Base-by-base conservation (phyloP, 2,797 vertebrate genomes). In the Scyliorhinus canicula region DNA sequence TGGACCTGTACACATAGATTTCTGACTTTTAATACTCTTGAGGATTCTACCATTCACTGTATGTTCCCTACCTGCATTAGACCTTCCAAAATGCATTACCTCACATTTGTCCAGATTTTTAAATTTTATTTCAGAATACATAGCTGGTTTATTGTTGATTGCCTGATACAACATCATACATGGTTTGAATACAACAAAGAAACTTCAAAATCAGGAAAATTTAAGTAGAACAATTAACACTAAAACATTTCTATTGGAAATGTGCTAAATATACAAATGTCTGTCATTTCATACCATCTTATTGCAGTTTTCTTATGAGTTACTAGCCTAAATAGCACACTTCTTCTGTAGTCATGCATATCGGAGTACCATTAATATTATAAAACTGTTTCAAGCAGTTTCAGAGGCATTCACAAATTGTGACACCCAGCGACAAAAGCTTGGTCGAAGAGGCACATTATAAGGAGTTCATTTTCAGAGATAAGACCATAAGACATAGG, bases 221-320 rank as follows among this genome's bases (percentile, higher is more conserved):
- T 86, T 69, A 96, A 97, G 96, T 96, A 95, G 95, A 97, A 97
- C 96, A 96, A 96, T 95, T 96, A 95, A 71, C 31, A 85, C 96
- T 96, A 96, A 96, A 97, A 97, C 97, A 97, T 97, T 97, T 98
- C 97, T 97, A 98, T 96, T 97, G 97, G 97, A 98, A 98, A 97
- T 97, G 97, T 95, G 97, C 95, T 97, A 95, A 96, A 96, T 96
- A 96, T 96, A 95, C 95, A 95, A 28, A 40, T 94, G 95, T 96
- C 95, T 94, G 65, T 40, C 44, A 96, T 95, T 90, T 95, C 35
- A 85, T 97, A 97, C 97, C 97, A 98, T 96, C 97, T 97, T 95
- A 98, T 97, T 95, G 97, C 96, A 95, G 95, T 97, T 96, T 97
- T 97, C 95, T 97, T 97, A 96, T 97, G 97, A 97, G 97, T 97